Conservation (phyloP, 2,888 invertebrate species). For the Andrena haemorrhoa region DNA sequence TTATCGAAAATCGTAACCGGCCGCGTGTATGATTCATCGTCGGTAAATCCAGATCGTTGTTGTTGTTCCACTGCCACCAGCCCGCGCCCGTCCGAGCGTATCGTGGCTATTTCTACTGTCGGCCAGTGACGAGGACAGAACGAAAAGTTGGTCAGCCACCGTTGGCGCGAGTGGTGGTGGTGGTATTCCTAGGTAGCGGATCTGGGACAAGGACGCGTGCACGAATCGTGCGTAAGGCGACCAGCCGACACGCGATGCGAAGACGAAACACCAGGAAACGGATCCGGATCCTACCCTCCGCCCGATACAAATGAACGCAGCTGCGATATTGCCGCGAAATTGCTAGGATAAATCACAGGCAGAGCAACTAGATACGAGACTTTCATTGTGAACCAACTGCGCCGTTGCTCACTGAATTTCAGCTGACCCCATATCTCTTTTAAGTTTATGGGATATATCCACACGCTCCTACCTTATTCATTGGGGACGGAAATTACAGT, state of each 20-base stretch:
- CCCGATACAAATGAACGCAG: slow-evolving; percentile 18
- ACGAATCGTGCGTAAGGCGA: slow-evolving; percentile 69
- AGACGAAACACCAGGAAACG: slow-evolving; percentile 47
- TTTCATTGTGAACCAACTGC: not conserved
- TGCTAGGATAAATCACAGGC: not conserved
- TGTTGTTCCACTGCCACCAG: slow-evolving; percentile 38
- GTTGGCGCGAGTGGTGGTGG: slow-evolving; percentile 65
- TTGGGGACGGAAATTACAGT: too few species aligned
- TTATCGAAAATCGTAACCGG: slow-evolving; percentile 41
- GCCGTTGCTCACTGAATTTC: not conserved
- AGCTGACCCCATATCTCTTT: not conserved
- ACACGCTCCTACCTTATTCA: too few species aligned
- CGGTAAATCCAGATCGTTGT: slow-evolving; percentile 50
- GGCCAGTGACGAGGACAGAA: slow-evolving; percentile 71
- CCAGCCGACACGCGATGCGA: slow-evolving; percentile 29
- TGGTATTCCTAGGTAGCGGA: slow-evolving; percentile 74
- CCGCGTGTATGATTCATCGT: slow-evolving; percentile 54
- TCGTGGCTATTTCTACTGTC: slow-evolving; percentile 76
- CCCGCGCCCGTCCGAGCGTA: slow-evolving; percentile 66
- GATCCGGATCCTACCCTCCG: slow-evolving; percentile 6
- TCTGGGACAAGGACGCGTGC: slow-evolving; percentile 81
- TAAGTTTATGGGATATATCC: not conserved
- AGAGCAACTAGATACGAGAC: not conserved
- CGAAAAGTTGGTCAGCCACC: slow-evolving; percentile 75
- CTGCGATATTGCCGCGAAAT: slow-evolving; percentile 10